Percentiles rank a stretch among this genome's conserved stretches.
These are phyloP conservation scores for Anastrepha obliqua DNA, from an alignment of 1,140 invertebrate genomes.

Conservation along the genomic window DNA sequence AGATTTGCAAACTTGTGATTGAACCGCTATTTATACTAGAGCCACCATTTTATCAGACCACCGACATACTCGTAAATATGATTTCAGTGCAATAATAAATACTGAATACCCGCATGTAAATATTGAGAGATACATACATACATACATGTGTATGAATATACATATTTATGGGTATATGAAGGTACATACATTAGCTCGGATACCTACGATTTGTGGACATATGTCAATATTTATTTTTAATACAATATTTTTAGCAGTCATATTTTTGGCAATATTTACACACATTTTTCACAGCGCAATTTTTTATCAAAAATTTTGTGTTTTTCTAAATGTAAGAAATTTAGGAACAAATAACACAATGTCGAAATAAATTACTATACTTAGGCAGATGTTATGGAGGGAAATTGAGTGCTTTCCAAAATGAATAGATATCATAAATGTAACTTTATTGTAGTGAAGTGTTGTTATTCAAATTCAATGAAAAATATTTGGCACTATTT, in stretches of 20 bases:
- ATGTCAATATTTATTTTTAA: neutral
- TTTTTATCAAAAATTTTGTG: neutral
- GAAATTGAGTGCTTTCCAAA: constrained; percentile 25
- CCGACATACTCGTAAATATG: no score
- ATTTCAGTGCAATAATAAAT: no score
- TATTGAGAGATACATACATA: no score
- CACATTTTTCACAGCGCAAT: neutral
- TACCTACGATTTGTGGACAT: no score
- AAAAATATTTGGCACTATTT: neutral
- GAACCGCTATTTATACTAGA: no score
- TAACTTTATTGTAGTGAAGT: neutral
- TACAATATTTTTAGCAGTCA: neutral
- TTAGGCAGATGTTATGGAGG: neutral
- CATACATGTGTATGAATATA: no score
- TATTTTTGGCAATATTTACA: constrained; percentile 15
- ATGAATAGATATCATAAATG: neutral
- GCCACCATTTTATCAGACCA: no score
- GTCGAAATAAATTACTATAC: neutral
- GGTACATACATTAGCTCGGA: no score
- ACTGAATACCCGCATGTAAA: no score
- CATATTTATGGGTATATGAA: no score
- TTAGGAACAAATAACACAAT: neutral
- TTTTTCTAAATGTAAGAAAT: neutral
- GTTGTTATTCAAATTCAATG: neutral
- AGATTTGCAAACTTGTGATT: no score